These are phyloP conservation scores for Hirundichthys speculiger DNA, from an alignment of 2,113 vertebrate genomes.

Conservation along the genomic window DNA sequence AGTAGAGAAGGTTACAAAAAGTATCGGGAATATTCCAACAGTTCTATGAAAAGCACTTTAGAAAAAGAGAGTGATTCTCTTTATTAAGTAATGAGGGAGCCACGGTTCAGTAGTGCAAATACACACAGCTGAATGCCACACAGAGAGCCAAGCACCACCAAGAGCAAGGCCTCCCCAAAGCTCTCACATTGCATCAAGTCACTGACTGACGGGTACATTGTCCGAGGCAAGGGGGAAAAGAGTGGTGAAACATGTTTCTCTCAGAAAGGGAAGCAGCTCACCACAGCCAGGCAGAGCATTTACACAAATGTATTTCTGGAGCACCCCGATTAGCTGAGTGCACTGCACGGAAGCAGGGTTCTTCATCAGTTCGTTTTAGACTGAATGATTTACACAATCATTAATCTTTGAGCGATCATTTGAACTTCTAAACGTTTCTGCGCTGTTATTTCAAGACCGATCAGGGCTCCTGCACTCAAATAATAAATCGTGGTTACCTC, in stretches of 20 bases:
- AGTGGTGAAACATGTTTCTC: constrained; percentile 72
- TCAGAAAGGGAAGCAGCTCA: constrained; percentile 43
- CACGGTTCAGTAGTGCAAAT: constrained; percentile 58
- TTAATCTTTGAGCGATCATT: constrained; percentile 65
- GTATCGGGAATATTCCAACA: constrained; percentile 51
- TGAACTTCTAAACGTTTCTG: constrained; percentile 64
- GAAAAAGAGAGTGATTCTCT: constrained; percentile 61
- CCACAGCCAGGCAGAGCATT: constrained; percentile 36
- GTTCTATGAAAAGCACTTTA: constrained; percentile 61
- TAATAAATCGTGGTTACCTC: constrained; percentile 3
- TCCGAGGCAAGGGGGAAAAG: constrained; percentile 67
- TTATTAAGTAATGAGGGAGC: constrained; percentile 71
- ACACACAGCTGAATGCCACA: constrained; percentile 53
- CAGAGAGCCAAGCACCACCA: constrained; percentile 40
- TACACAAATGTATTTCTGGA: constrained; percentile 50
- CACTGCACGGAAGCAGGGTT: constrained; percentile 46
- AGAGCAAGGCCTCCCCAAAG: constrained; percentile 44
- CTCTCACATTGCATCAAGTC: constrained; percentile 78
- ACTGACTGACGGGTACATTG: constrained; percentile 71
- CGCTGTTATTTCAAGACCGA: constrained; percentile 21
- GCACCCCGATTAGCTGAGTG: constrained; percentile 43
- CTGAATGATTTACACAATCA: constrained; percentile 64
- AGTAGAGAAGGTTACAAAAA: constrained; percentile 18
- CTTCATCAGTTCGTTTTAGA: constrained; percentile 42
- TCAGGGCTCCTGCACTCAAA: constrained; percentile 1